Percentiles rank a stretch among this genome's conserved stretches.
Conservation (phyloP, 1,140 invertebrate species). For the Coboldia fuscipes region DNA sequence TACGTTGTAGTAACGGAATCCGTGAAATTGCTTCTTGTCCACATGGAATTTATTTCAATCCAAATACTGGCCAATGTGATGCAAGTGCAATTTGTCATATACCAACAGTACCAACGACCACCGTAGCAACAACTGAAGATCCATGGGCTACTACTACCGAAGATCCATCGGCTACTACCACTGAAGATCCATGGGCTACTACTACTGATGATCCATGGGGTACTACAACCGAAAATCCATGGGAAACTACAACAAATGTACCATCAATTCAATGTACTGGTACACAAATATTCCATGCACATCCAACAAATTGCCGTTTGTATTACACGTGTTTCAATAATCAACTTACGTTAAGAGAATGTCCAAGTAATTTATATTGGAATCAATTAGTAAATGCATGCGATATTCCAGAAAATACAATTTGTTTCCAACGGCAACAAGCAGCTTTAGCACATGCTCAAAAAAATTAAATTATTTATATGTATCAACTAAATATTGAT, state of each 20-base stretch:
- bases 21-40: neutral
- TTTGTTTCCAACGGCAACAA: too few relatives aligned
- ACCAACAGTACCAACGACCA: neutral
- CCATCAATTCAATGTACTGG: too few relatives aligned
- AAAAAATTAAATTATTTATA: too few relatives aligned
- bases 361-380: neutral
- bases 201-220: too few relatives aligned
- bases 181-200: too few relatives aligned
- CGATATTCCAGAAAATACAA: neutral
- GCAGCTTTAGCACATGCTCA: too few relatives aligned
- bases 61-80: neutral
- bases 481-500: too few relatives aligned
- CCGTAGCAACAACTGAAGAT: neutral
- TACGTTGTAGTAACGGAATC: neutral
- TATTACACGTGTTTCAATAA: neutral
- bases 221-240: too few relatives aligned
- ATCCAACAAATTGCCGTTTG: neutral
- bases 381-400: neutral
- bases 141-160: too few relatives aligned
- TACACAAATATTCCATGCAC: conserved; percentile 1
- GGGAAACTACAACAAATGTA: too few relatives aligned
- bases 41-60: neutral
- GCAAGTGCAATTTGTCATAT: neutral
- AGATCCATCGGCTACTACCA: too few relatives aligned
- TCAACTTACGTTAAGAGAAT: neutral